A percentile compares a stretch with the other conserved stretches of the same genome.
phyloP scores from a whole-genome alignment of 2,797 vertebrate species.

The Ptychadena robeensis region DNA sequence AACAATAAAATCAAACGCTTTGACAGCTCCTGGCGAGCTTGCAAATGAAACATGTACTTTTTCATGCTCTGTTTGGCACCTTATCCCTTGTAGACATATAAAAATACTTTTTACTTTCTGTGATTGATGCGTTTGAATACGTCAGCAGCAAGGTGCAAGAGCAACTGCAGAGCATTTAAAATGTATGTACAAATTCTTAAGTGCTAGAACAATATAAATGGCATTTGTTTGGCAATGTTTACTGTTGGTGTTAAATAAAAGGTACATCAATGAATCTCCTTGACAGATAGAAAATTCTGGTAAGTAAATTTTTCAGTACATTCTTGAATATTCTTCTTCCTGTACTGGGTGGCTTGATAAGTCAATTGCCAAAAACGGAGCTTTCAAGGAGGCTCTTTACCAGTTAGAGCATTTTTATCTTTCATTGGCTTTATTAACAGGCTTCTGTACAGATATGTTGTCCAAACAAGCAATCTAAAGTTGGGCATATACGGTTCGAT shows the following conservation, averaged over 20 bases:
- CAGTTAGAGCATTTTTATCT: neutral
- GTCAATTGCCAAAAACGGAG: neutral
- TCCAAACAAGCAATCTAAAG: too few species aligned
- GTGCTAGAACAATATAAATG: neutral
- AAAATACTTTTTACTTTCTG: constrained; percentile 34
- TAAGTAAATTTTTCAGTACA: neutral
- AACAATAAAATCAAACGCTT: constrained; percentile 38
- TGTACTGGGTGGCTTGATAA: neutral
- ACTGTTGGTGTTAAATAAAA: neutral
- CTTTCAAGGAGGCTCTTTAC: neutral
- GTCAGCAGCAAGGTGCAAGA: constrained; percentile 28
- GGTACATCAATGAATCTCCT: neutral
- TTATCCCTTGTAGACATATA: constrained; percentile 31
- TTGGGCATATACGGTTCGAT: too few species aligned
- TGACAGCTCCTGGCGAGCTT: constrained; percentile 46
- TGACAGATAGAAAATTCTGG: neutral
- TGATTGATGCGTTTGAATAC: constrained; percentile 51
- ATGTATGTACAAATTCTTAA: constrained; percentile 13
- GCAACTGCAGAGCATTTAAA: constrained; percentile 5
- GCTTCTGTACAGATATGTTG: too few species aligned
- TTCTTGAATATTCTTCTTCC: neutral
- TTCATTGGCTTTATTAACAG: too few species aligned
- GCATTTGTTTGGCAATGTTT: neutral
- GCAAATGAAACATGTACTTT: constrained; percentile 49
- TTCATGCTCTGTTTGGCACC: constrained; percentile 56